Evolutionary conservation across 1,140 invertebrate genomes (phyloP).

Genomic region (Panagrolaimus sp.): DNA sequence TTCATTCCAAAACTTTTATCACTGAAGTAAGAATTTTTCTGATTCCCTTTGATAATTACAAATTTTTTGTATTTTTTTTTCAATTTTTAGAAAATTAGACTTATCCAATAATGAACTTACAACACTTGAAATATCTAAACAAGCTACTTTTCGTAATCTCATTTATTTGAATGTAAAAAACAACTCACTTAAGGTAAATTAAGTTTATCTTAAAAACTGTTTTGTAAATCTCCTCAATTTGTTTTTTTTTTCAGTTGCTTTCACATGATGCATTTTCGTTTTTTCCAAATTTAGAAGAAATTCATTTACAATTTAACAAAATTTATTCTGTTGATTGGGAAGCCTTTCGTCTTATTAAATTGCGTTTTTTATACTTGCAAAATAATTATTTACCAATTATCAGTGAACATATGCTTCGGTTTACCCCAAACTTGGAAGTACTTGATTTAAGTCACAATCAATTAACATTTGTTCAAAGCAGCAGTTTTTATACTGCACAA

Average conservation of each 20-base stretch:
- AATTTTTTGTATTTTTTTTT: not conserved
- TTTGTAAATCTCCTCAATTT: not conserved
- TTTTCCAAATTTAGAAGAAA: slow-evolving; percentile 47
- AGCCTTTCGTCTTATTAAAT: slow-evolving; percentile 44
- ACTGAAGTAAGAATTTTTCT: not conserved
- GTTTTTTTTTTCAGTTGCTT: not conserved
- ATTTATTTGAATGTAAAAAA: slow-evolving; percentile 10
- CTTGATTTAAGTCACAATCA: slow-evolving; percentile 43
- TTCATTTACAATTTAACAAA: slow-evolving; percentile 31
- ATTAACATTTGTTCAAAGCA: slow-evolving; percentile 37
- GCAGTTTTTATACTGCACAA: slow-evolving; percentile 43
- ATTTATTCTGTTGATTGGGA: slow-evolving; percentile 47
- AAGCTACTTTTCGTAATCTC: slow-evolving; percentile 11
- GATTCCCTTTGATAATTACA: not conserved
- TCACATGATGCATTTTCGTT: slow-evolving; percentile 17
- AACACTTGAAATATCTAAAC: not conserved
- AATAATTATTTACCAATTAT: slow-evolving; percentile 44
- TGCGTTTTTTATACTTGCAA: slow-evolving; percentile 28
- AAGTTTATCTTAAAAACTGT: not conserved
- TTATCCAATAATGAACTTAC: not conserved
- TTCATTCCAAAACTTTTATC: too few species aligned
- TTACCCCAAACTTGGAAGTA: slow-evolving; percentile 39
- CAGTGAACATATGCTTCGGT: slow-evolving; percentile 44
- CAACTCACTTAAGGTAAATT: slow-evolving; percentile 10
- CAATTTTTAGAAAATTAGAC: not conserved